Evolutionary conservation across 2,113 vertebrate species (phyloP), one percentile per base, ranked within the genome.

Genomic region (Cygnus buccinator): DNA sequence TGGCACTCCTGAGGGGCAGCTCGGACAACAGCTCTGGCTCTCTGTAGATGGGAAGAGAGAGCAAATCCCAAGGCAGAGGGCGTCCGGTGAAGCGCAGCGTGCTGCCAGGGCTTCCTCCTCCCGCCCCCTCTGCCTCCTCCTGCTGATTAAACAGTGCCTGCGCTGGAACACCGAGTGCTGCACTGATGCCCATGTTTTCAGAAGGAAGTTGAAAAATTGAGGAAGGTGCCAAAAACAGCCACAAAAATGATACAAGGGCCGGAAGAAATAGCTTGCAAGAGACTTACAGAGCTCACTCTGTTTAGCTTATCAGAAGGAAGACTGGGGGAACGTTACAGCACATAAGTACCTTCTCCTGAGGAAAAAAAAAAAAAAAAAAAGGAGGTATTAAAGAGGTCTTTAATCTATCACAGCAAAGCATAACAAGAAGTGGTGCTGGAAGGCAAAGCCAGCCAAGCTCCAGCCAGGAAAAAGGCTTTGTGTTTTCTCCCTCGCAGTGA

Each of bases 151-250:
- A 72, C 84, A 89, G 83, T 4, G 91, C 92, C 90, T 95, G 84
- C 68, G 66, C 89, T 92, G 95, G 96, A 96, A 95, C 92, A 92
- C 7, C 0, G 70, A 93, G 95, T 96, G 43, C 95, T 95, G 95
- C 95, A 92, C 94, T 50, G 73, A 62, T 95, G 96, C 95, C 95
- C 95, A 95, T 95, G 74, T 95, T 95, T 95, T 95, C 87, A 96
- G 91, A 57, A 93, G 95, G 94, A 96, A 96, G 94, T 94, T 94
- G 93, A 97, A 95, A 97, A 96, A 96, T 82, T 82, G 92, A 94
- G 89, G 94, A 90, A 84, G 74, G 66, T 94, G 95, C 96, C 95
- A 95, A 96, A 95, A 92, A 37, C 86, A 96, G 95, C 92, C 92
- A 79, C 87, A 89, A 54, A 93, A 95, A 93, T 73, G 67, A 96